Conservation (phyloP, 2,888 invertebrate genomes). For the Embidobia sp. region DNA sequence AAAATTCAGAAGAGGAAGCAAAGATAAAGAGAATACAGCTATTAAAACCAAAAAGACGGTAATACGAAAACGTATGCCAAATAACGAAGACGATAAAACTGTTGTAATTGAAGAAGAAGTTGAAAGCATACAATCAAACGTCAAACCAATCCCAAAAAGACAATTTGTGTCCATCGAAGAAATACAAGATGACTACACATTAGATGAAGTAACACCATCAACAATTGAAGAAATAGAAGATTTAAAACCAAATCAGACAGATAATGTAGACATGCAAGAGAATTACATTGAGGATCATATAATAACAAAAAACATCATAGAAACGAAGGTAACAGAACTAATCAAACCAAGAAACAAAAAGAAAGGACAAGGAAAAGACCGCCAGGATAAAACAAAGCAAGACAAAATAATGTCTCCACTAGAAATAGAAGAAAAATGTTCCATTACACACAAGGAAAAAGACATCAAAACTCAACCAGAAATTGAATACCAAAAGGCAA, state of each 20-base stretch:
- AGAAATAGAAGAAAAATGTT: no score
- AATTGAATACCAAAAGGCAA: no score
- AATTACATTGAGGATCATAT: background rate
- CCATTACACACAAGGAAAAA: no score
- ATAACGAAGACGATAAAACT: constrained; percentile 70
- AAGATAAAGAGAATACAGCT: constrained; percentile 74
- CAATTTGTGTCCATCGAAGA: constrained; percentile 78
- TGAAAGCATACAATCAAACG: constrained; percentile 72
- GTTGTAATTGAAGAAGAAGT: constrained; percentile 79
- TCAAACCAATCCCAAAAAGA: constrained; percentile 77
- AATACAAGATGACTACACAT: constrained; percentile 68
- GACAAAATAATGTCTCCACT: no score
- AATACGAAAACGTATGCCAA: constrained; percentile 73
- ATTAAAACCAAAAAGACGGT: constrained; percentile 78
- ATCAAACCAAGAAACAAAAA: no score
- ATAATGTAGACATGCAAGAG: background rate
- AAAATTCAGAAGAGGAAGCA: constrained; percentile 75
- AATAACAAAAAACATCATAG: no score
- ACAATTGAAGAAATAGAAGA: constrained; percentile 75
- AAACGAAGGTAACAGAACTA: no score
- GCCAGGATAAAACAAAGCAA: no score
- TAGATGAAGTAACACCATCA: constrained; percentile 74
- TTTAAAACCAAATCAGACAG: background rate
- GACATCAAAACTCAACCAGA: no score
- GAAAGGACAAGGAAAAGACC: no score